Evolutionary conservation across 2,888 invertebrate species (phyloP), one percentile per base, ranked within the genome.

Genomic region (Ormyrus nitidulus): DNA sequence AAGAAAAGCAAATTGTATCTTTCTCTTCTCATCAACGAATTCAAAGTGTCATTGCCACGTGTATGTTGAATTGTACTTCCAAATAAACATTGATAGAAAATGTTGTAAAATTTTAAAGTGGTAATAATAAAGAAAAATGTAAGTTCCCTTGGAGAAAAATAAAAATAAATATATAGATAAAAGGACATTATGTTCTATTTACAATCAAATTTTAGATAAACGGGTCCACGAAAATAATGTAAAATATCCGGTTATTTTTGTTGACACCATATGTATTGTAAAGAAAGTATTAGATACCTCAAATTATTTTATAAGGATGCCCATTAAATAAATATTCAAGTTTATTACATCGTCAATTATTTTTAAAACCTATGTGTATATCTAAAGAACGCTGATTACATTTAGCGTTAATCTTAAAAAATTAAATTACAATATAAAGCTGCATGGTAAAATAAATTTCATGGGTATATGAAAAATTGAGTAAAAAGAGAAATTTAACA

Each of bases 291-390:
- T 81, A 83, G 74, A 84, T 84, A 83, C 83, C 81, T 79, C 80
- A 84, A 85, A 81, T 89, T 89, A 89, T 90, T 90, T 90, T 89
- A 85, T 89, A 89, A 88, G 81, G 84, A 84, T 86, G 83, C 86
- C 84, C 81, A 84, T 82, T 80, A 85, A 89, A 88, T 87, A 87
- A 87, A 86, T 83, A 86, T 83, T 84, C 79, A 82, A 86, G 79
- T 87, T 88, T 86, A 86, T 86, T 86, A 86, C 44, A 69, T 53
- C n/a, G 58, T 70, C 46, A 56, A 66, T 72, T 75, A 8, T 65
- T 77, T 78, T 69, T 19, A 48, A n/a, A 56, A 62, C 59, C 65
- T 68, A 66, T 44, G 2, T 19, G 19, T n/a, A n/a, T 1, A 19
- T 19, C 19, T 19, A 19, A 19, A 1, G 19, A 19, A 19, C 19